Base-by-base conservation (phyloP, 2,797 vertebrate species). In the Smutsia gigantea region DNA sequence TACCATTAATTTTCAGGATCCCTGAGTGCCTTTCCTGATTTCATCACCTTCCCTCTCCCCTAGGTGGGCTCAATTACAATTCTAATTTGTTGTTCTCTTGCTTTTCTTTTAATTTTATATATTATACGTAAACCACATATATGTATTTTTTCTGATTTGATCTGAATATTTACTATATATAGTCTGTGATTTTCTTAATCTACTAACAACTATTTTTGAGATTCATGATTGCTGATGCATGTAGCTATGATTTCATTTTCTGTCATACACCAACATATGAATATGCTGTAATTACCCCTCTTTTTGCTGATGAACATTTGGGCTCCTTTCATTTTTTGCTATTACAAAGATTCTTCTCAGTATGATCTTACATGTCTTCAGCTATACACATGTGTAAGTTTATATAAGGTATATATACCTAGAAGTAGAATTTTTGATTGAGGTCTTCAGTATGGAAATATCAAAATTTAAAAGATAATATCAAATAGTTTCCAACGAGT, bases 161-260 rank as follows among this genome's bases (percentile, higher is more conserved):
- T 81, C 5, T 61, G 34, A 55, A 25, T 27, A 61, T 72, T 89
- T 93, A 69, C 15, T 77, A 1, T 34, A 64, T 29, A 1, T 61
- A 39, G 31, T 71, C 53, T 94, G 12, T 82, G 63, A 55, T 94
- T 89, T 95, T 81, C 51, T 92, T 64, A 87, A 42, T 59, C 61
- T 29, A 72, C 46, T 66, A 66, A 78, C 34, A 27, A 92, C 4
- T 59, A 23, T 55, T 82, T 83, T 69, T 79, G 11, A 87, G 42
- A 93, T 77, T 59, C 39, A 59, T 49, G 4, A 15, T 71, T 57
- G 29, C n/a, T 78, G 18, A 72, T 49, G 4, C 19, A 64, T 59
- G 25, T 71, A 57, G 31, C 37, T 92, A 25, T 66, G 13, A 84
- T 49, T 96, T 92, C 46, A 59, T 63, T 79, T 90, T 46, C 42